Evolutionary conservation across 1,140 invertebrate genomes (phyloP).

Genomic region (Ephestia elutella): DNA sequence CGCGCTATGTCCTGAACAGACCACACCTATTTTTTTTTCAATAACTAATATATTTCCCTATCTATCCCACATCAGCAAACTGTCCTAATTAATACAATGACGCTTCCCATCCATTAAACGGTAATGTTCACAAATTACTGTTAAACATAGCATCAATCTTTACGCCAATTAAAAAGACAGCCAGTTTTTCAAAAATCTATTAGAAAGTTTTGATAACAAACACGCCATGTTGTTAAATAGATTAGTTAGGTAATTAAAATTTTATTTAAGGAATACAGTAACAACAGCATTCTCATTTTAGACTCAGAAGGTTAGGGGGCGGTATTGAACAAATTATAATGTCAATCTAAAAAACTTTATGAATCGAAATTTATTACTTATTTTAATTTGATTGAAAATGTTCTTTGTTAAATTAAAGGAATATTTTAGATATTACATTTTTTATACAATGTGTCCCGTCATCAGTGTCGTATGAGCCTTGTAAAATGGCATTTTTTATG

Average conservation of each 20-base stretch:
- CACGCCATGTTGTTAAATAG: conserved; percentile 4
- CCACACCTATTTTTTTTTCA: too few relatives aligned
- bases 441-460: too few relatives aligned
- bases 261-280: neutral
- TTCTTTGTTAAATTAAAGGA: too few relatives aligned
- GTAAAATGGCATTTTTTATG: too few relatives aligned
- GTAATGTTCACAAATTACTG: conserved; percentile 11
- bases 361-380: too few relatives aligned
- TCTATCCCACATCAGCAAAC: neutral
- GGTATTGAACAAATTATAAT: too few relatives aligned
- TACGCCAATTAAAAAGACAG: conserved; percentile 1
- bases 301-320: too few relatives aligned
- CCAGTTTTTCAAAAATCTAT: neutral
- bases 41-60: neutral
- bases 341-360: too few relatives aligned
- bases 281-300: neutral
- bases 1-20: too few relatives aligned
- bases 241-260: conserved; percentile 2
- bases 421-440: too few relatives aligned
- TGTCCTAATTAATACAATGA: neutral
- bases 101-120: conserved; percentile 5
- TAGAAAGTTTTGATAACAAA: neutral
- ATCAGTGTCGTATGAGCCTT: too few relatives aligned
- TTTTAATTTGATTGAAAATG: too few relatives aligned
- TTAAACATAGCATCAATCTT: conserved; percentile 11